phyloP scores from a whole-genome alignment of 2,797 vertebrate species.

The Emys orbicularis region DNA sequence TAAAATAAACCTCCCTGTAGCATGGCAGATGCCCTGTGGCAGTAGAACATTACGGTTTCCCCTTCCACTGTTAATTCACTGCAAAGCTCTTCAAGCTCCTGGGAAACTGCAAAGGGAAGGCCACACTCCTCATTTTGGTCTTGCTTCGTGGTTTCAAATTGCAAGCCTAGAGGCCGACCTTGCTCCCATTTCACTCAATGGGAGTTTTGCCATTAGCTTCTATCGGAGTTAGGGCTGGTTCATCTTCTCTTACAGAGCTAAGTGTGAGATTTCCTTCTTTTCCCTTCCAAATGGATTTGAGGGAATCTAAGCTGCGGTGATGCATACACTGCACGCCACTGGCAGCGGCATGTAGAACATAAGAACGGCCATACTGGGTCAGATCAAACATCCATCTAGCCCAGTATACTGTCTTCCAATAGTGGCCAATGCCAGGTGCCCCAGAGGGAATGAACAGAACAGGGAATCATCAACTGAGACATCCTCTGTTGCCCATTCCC shows the following conservation, averaged over 20 bases:
- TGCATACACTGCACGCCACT: too few species aligned
- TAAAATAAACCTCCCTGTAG: background rate
- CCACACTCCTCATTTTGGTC: fast-evolving
- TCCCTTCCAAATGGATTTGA: background rate
- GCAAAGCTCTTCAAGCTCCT: background rate
- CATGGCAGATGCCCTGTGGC: background rate
- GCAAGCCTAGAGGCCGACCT: fast-evolving
- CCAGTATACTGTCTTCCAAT: too few species aligned
- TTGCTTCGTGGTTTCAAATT: fast-evolving
- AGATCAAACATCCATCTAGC: too few species aligned
- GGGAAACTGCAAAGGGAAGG: background rate
- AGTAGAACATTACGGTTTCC: fast-evolving
- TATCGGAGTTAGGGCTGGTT: background rate
- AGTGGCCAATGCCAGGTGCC: too few species aligned
- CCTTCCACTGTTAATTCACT: background rate
- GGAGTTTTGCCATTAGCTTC: background rate
- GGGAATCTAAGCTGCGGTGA: background rate
- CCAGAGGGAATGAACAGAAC: too few species aligned
- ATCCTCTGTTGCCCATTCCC: too few species aligned
- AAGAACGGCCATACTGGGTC: too few species aligned
- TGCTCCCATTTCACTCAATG: background rate
- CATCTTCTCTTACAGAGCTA: background rate
- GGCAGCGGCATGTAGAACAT: too few species aligned
- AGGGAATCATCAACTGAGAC: too few species aligned
- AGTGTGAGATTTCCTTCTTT: background rate